phyloP scores from a whole-genome alignment of 1,140 invertebrate species.

The Hyposmocoma kahamanoa region DNA sequence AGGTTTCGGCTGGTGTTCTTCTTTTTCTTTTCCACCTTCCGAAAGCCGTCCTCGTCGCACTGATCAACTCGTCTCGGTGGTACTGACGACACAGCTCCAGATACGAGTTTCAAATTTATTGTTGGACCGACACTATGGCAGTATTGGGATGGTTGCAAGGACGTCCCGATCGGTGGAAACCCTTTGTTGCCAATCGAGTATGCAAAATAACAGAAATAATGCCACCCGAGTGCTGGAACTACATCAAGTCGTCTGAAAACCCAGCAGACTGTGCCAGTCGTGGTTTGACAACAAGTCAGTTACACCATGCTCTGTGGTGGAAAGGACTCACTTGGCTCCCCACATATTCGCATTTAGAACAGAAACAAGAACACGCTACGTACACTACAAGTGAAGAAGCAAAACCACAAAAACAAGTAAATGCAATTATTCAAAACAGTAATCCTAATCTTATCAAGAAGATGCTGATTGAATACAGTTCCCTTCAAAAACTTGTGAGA shows the following conservation, averaged over 20 bases:
- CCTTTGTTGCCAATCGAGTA: constrained; percentile 20
- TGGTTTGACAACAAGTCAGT: constrained; percentile 13
- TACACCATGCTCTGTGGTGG: constrained; percentile 20
- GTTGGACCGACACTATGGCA: constrained; percentile 17
- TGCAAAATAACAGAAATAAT: constrained; percentile 14
- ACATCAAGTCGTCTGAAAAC: constrained; percentile 22
- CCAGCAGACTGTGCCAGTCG: constrained; percentile 25
- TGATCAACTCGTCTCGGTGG: no score
- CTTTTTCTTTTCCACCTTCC: no score
- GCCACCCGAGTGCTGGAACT: constrained; percentile 12
- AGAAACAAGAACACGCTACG: neutral
- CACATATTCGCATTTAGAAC: neutral
- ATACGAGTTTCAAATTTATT: no score
- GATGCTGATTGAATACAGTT: constrained; percentile 15
- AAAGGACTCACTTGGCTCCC: constrained; percentile 18
- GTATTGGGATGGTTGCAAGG: constrained; percentile 20
- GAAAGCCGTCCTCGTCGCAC: no score
- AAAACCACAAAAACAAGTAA: constrained; percentile 8
- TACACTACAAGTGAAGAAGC: constrained; percentile 15
- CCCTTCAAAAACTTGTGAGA: neutral
- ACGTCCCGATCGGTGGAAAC: constrained; percentile 12
- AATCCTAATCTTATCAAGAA: constrained; percentile 8
- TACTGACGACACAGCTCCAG: no score
- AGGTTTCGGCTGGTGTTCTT: no score
- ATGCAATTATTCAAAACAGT: neutral